Conservation (phyloP, 2,113 vertebrate genomes). For the Psilopsiagon aymara region DNA sequence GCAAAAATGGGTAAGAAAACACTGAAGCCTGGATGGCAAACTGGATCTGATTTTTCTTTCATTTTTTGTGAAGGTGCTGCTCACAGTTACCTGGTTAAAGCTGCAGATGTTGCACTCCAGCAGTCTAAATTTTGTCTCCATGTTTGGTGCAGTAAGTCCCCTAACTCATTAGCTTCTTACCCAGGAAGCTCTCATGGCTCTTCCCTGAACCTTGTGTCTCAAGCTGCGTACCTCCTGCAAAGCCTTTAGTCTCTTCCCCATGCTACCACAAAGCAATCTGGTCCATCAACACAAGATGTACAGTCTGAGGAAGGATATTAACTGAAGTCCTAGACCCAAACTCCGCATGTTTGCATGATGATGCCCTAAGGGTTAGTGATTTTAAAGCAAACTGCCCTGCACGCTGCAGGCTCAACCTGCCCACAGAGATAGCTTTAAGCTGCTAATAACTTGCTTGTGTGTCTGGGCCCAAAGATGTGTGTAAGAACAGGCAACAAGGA, state of each 20-base stretch:
- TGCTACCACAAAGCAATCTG: not conserved
- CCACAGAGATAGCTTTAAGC: not conserved
- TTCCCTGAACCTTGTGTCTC: not conserved
- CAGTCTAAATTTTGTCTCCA: not conserved
- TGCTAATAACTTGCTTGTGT: not conserved
- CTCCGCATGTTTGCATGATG: not conserved
- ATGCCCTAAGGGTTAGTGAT: not conserved
- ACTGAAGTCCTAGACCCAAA: not conserved
- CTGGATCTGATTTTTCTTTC: not conserved
- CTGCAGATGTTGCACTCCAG: not conserved
- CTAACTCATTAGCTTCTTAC: not conserved
- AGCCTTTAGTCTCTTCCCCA: not conserved
- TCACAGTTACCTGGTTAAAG: not conserved
- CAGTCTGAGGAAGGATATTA: not conserved
- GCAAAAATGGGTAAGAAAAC: constrained; percentile 47
- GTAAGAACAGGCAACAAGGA: not conserved
- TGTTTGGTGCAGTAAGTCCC: not conserved
- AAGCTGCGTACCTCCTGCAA: not conserved
- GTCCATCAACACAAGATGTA: not conserved
- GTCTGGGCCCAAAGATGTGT: not conserved
- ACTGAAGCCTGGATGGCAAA: constrained; percentile 26
- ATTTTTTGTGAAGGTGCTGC: not conserved
- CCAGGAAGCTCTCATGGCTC: not conserved
- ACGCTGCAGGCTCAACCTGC: not conserved
- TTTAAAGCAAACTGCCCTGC: not conserved